Base-by-base conservation (phyloP, 2,113 vertebrate genomes). In the Epinephelus moara region DNA sequence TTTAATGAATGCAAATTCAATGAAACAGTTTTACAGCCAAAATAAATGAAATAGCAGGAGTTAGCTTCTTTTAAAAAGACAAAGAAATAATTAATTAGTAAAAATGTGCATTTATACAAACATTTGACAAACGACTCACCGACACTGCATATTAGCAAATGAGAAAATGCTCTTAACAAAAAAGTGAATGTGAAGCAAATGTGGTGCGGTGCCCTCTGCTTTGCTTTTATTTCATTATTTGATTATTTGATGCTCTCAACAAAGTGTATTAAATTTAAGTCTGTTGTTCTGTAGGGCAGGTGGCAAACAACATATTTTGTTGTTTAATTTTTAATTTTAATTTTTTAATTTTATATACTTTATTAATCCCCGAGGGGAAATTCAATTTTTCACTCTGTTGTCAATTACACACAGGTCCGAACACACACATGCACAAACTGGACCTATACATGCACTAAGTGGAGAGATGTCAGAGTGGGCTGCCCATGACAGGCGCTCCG, bases 151-250 rank as follows among this genome's bases (percentile, higher is more conserved):
- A 53, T 74, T 57, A 74, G 33, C 53, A 30, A 74, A 61, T 45
- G 30, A 77, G 30, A 75, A 59, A 27, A 69, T 74, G 63, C 57
- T 84, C 71, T 67, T 50, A 61, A 76, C 25, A n/a, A 62, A 53
- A 47, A 62, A 56, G 19, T 14, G 60, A 82, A 72, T 85, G 53
- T 70, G 57, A 78, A 78, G 76, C 76, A 80, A 67, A 88, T 84
- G 47, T 12, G 23, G 11, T 40, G 52, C 47, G 27, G 25, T 40
- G 57, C 59, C 50, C n/a, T 61, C 14, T 30, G 30, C 33, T 7
- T 64, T 77, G 72, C 53, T 78, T 81, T 78, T 63, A 78, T 70
- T 78, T 45, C 55, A 81, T 85, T 78, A 6, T 45, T 74, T 70
- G 55, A 57, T 37, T 37, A 37, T 37, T 73, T 33, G 17, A 75